Base-by-base conservation (phyloP, 2,888 invertebrate genomes). In the Andrena minutula region DNA sequence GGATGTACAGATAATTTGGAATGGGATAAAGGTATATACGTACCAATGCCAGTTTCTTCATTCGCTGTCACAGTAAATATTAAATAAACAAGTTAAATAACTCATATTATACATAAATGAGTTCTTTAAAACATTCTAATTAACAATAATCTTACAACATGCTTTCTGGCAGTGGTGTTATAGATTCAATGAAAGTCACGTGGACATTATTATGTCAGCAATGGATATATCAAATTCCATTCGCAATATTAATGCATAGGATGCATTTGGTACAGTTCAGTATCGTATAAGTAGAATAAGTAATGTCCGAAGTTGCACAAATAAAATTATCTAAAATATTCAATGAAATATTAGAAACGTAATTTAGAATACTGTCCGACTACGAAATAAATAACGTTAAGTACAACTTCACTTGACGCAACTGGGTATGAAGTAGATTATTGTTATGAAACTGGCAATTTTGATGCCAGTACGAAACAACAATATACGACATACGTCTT, bases 161-260 rank as follows among this genome's bases (percentile, higher is more conserved):
- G 86, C 83, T 86, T 88, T 88, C 88, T 90, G 91, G 91, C 92
- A 92, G 91, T 92, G 89, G 82, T 87, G 68, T 80, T 76, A 74
- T 79, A 82, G 86, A 87, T 86, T 88, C 86, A 90, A 85, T 86
- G 79, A 87, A 83, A 87, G 73, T 82, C 81, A 75, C 28, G 28
- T 63, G 75, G 85, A 88, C 86, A 87, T 81, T 83, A 78, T 90
- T 88, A 90, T 86, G 86, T 90, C 85, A 90, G 86, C 85, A 89
- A 89, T 90, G 85, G 81, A 78, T 80, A 63, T 85, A 73, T 79
- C 56, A 83, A 88, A 87, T 84, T 84, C 56, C 76, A 75, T 68
- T 65, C 75, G 56, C 61, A 73, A 30, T 61, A 70, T 70, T 61
- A 60, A 72, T 72, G 58, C 35, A 69, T 53, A 28, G 60, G 23